Evolutionary conservation across 2,888 invertebrate species (phyloP).

Genomic region (Melieria picta): DNA sequence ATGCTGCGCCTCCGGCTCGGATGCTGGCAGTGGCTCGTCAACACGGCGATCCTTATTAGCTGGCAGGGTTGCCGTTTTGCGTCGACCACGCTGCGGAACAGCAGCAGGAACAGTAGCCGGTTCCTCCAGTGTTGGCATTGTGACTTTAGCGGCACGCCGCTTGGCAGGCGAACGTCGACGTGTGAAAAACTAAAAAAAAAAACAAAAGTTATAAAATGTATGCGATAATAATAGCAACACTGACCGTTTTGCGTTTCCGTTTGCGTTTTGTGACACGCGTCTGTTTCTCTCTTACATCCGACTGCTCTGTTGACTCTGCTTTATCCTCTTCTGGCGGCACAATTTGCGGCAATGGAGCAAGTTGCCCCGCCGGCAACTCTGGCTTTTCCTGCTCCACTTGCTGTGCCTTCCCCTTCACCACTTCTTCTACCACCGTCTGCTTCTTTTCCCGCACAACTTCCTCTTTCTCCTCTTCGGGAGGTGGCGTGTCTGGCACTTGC

Average conservation of each 20-base stretch:
- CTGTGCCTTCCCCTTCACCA: neutral
- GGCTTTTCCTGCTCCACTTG: neutral
- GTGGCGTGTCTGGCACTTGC: conserved; percentile 51
- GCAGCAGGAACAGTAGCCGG: neutral
- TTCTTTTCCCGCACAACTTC: neutral
- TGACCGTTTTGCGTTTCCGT: conserved; percentile 9
- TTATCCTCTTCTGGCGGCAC: neutral
- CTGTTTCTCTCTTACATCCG: too few relatives aligned
- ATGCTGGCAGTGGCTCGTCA: neutral
- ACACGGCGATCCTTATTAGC: neutral
- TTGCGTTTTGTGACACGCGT: conserved; percentile 9
- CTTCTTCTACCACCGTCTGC: neutral
- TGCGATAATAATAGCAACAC: neutral
- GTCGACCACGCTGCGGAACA: neutral
- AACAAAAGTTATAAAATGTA: neutral
- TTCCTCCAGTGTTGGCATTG: conserved; percentile 8
- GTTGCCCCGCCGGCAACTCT: neutral
- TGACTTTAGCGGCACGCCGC: neutral
- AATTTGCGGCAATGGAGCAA: too few relatives aligned
- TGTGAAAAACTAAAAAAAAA: conserved; percentile 16
- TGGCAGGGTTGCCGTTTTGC: too few relatives aligned
- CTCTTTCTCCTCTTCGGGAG: conserved; percentile 49
- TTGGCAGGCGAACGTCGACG: conserved; percentile 16
- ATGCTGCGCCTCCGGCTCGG: neutral
- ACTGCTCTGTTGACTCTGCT: neutral